Conservation (phyloP, 2,888 invertebrate genomes). For the Sinhomidia bicolor region DNA sequence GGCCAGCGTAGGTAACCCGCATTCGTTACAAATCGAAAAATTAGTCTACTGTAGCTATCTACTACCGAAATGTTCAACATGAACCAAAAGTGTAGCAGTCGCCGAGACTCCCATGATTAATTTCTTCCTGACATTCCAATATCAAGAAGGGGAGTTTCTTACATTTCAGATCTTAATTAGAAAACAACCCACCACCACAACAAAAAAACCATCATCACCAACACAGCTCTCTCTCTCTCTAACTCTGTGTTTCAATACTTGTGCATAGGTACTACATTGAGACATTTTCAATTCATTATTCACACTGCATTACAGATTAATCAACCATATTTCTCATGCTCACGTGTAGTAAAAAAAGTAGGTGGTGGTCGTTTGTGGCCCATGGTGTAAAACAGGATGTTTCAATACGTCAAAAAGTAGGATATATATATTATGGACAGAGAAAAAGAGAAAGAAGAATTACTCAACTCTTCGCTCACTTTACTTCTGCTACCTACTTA, state of each 20-base stretch:
- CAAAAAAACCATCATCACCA: slow-evolving; percentile 38
- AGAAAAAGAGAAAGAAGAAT: not conserved
- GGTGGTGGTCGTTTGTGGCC: slow-evolving; percentile 5
- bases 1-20: slow-evolving; percentile 6
- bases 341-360: slow-evolving; percentile 9
- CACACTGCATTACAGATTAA: slow-evolving; percentile 57
- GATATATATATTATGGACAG: slow-evolving; percentile 21
- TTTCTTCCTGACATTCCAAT: slow-evolving; percentile 73
- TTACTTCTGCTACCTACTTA: not conserved
- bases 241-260: no score
- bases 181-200: slow-evolving; percentile 60
- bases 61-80: not conserved
- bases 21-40: not conserved
- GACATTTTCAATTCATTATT: slow-evolving; percentile 48
- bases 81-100: slow-evolving; percentile 4
- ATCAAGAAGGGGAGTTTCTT: slow-evolving; percentile 67
- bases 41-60: not conserved
- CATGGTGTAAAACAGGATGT: slow-evolving; percentile 44
- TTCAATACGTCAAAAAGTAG: slow-evolving; percentile 52
- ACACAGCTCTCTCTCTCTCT: no score
- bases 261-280: no score
- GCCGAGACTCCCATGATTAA: slow-evolving; percentile 60
- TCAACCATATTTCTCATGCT: slow-evolving; percentile 53
- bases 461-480: slow-evolving; percentile 1
- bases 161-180: slow-evolving; percentile 69